Conservation (phyloP, 2,888 invertebrate genomes). For the Hirtodrosophila alboralis region DNA sequence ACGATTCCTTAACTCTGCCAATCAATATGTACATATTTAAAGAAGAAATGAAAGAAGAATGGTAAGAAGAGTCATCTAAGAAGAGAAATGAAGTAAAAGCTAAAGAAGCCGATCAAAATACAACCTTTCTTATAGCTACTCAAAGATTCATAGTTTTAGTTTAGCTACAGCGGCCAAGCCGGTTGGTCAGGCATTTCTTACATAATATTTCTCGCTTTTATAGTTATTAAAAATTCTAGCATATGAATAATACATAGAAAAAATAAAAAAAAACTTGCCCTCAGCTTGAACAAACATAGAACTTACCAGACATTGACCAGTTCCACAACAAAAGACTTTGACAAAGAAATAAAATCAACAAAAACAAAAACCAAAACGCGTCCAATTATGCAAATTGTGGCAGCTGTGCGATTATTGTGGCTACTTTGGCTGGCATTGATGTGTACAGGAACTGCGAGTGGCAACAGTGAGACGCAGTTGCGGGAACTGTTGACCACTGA, state of each 20-base stretch:
- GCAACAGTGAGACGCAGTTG: conserved; percentile 46
- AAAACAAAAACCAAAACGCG: conserved; percentile 7
- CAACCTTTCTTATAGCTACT: conserved; percentile 13
- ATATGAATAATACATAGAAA: conserved; percentile 23
- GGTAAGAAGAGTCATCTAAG: not conserved
- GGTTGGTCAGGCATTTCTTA: conserved; percentile 37
- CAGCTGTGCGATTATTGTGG: conserved; percentile 35
- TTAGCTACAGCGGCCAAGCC: conserved; percentile 35
- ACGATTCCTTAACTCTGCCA: no score
- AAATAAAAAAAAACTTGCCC: not conserved
- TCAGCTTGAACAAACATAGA: not conserved
- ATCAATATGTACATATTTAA: no score
- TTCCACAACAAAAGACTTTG: conserved; percentile 2
- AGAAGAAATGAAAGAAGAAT: no score
- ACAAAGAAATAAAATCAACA: conserved; percentile 13
- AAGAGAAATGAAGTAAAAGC: conserved; percentile 1
- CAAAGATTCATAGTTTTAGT: conserved; percentile 45
- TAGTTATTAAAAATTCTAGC: conserved; percentile 18
- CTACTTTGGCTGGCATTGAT: conserved; percentile 35
- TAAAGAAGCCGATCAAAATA: not conserved
- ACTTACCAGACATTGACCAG: conserved; percentile 55
- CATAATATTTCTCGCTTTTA: conserved; percentile 2
- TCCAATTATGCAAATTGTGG: conserved; percentile 61
- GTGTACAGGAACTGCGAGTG: conserved; percentile 9
- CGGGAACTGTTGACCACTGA: conserved; percentile 69